Evolutionary conservation across 2,888 invertebrate genomes (phyloP), one percentile per base, ranked within the genome.

Genomic region (Rhabditoides inermis): DNA sequence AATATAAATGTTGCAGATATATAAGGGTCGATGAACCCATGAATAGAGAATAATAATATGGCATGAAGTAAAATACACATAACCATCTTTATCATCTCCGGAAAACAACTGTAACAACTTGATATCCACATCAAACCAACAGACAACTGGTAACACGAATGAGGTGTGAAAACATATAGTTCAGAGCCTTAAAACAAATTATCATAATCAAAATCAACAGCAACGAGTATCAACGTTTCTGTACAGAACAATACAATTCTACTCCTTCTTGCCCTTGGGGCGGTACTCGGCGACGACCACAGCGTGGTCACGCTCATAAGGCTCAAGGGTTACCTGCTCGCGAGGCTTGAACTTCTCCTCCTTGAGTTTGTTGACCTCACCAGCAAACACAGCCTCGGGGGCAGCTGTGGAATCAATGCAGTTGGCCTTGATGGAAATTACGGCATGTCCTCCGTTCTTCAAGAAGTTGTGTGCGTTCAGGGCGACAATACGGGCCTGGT

Each of bases 351-450:
- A 80, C 78, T 92, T 92, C 74, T 99, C 98, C 0, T 87, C 84
- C 77, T 89, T 86, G 73, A 98, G 81, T 79, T 95, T 95, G 77
- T 91, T 90, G 0, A 98, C 90, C 82, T 99, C 98, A 0, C 88
- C 84, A 0, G 94, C 92, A 77, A 98, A 98, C 0, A 99, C 98
- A 10, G 92, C 92, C 78, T 95, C 95, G 0, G 98, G 90, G 73
- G 88, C 88, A 0, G 98, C 98, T 12, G 95, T 95, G 0, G 94
- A 94, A 79, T 99, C 98, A 76, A 94, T 90, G 77, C 92, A 94
- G 70, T 92, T 95, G 0, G 95, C 95, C 84, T 99, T 98, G 68
- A 98, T 95, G 3, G 95, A 98, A 72, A 99, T 95, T 53, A 98
- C 94, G 75, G 92, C 90, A 77, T 92, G 88, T 27, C 98, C 98